Evolutionary conservation across 2,888 invertebrate species (phyloP).

Genomic region (Diogma glabrata): DNA sequence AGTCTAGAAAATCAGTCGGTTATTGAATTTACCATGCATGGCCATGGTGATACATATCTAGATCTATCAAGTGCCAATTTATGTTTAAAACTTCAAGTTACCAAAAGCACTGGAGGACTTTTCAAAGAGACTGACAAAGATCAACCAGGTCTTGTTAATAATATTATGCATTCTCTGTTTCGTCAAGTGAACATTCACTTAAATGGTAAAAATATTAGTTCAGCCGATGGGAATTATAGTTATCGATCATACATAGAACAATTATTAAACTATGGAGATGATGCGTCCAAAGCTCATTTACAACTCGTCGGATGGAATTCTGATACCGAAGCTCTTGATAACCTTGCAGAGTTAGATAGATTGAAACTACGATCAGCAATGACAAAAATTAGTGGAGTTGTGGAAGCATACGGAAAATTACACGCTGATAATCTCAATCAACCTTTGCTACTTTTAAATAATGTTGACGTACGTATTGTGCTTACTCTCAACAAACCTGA

Average conservation of each 20-base stretch:
- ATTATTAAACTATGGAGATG: constrained; percentile 12
- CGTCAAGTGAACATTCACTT: constrained; percentile 10
- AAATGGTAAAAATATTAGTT: constrained; percentile 13
- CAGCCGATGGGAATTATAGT: constrained; percentile 10
- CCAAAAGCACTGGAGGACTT: neutral
- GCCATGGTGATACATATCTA: constrained; percentile 9
- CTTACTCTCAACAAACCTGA: constrained; percentile 7
- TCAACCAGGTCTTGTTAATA: constrained; percentile 10
- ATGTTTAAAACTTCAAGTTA: constrained; percentile 1
- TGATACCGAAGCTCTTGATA: neutral
- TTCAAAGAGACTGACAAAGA: neutral
- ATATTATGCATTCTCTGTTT: constrained; percentile 12
- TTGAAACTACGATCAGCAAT: neutral
- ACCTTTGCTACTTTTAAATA: constrained; percentile 9
- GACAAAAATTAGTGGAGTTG: neutral
- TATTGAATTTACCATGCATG: neutral
- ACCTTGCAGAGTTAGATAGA: neutral
- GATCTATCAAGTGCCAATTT: constrained; percentile 10
- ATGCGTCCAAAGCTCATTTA: constrained; percentile 8
- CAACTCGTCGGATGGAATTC: constrained; percentile 5
- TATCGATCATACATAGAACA: constrained; percentile 13
- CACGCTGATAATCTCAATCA: constrained; percentile 11
- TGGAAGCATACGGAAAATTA: constrained; percentile 6
- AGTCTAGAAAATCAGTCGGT: neutral
- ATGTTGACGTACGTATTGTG: constrained; percentile 9